Evolutionary conservation across 2,113 vertebrate species (phyloP).

Genomic region (Prochilodus magdalenae): DNA sequence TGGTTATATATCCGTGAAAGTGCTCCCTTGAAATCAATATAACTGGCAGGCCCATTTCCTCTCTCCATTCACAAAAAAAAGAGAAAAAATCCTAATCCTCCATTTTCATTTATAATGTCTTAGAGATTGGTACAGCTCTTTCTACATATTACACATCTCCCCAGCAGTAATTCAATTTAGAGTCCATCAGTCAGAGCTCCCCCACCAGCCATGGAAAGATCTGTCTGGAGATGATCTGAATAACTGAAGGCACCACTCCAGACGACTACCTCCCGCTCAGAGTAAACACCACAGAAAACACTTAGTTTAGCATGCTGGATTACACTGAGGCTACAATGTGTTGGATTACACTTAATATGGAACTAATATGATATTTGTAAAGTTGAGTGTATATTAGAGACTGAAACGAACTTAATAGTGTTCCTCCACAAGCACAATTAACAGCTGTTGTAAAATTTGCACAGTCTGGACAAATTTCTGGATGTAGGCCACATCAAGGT

Average conservation of each 20-base stretch:
- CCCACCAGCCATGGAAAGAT: conserved; percentile 57
- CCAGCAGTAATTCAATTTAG: conserved; percentile 71
- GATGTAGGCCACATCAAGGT: too few species aligned
- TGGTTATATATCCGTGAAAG: conserved; percentile 71
- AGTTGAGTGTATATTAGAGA: too few species aligned
- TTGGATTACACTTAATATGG: too few species aligned
- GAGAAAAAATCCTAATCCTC: conserved; percentile 62
- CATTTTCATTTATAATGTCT: conserved; percentile 69
- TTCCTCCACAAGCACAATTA: too few species aligned
- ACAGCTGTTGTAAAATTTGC: too few species aligned
- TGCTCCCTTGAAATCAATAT: conserved; percentile 72
- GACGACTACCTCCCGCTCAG: conserved; percentile 18
- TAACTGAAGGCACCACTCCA: conserved; percentile 16
- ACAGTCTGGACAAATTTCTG: too few species aligned
- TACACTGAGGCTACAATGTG: neutral
- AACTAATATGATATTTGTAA: too few species aligned
- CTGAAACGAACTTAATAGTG: too few species aligned
- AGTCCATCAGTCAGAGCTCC: conserved; percentile 58
- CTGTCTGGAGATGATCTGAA: conserved; percentile 51
- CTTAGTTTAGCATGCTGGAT: neutral
- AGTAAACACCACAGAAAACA: conserved; percentile 9
- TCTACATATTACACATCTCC: conserved; percentile 60
- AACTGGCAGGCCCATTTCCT: conserved; percentile 65
- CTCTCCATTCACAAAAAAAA: conserved; percentile 69
- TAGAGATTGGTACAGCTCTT: conserved; percentile 58